Conservation (phyloP, 2,113 vertebrate species). For the Morone chrysops region DNA sequence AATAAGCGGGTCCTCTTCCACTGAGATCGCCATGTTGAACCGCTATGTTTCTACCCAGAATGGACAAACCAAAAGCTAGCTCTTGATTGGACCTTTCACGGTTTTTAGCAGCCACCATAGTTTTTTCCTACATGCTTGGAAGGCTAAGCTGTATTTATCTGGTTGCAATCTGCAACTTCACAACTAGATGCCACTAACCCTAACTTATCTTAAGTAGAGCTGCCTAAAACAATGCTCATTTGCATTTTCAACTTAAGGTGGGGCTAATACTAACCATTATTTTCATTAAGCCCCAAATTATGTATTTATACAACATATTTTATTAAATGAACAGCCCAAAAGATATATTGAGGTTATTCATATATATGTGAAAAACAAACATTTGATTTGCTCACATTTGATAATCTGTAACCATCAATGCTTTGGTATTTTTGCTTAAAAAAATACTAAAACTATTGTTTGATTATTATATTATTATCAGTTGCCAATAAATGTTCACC, state of each 20-base stretch:
- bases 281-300: background rate
- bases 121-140: too few relatives aligned
- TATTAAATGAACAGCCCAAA: background rate
- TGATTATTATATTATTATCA: background rate
- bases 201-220: background rate
- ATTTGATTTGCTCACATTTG: background rate
- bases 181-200: too few relatives aligned
- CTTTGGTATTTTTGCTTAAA: background rate
- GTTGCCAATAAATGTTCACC: background rate
- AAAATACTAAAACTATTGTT: background rate
- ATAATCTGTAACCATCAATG: background rate
- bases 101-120: too few relatives aligned
- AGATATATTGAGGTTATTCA: background rate
- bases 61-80: too few relatives aligned
- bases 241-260: background rate
- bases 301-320: background rate
- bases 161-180: too few relatives aligned
- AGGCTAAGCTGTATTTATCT: too few relatives aligned
- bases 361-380: background rate
- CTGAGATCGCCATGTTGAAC: too few relatives aligned
- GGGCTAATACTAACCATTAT: background rate
- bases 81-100: too few relatives aligned
- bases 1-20: too few relatives aligned
- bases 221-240: background rate
- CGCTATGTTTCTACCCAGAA: too few relatives aligned